Evolutionary conservation across 2,113 vertebrate genomes (phyloP).

Genomic region (Rhagologus leucostigma): DNA sequence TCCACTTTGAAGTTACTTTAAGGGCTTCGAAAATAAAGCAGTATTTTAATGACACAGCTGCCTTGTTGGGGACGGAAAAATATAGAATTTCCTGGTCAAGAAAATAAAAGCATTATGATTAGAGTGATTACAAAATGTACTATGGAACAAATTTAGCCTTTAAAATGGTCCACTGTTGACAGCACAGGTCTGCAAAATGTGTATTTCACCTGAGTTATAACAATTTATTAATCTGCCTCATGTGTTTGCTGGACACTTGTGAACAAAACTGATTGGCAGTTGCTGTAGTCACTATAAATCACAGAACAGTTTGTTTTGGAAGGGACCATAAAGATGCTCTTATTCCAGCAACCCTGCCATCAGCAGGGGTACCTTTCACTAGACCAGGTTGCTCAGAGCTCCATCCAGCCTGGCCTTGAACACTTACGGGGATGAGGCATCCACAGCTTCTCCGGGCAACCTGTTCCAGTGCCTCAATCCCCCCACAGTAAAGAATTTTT

Average conservation of each 20-base stretch:
- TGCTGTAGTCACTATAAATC: neutral
- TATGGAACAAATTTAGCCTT: neutral
- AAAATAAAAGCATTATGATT: neutral
- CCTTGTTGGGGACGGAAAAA: neutral
- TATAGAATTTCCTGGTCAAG: neutral
- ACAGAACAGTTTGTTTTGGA: neutral
- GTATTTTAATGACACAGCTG: constrained; percentile 1
- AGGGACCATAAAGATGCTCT: neutral
- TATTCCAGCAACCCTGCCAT: neutral
- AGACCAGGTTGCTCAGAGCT: neutral
- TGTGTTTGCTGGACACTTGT: neutral
- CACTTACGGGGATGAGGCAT: neutral
- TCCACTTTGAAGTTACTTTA: constrained; percentile 14
- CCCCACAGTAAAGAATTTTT: neutral
- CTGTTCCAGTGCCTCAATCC: neutral
- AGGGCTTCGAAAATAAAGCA: constrained; percentile 3
- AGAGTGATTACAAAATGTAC: neutral
- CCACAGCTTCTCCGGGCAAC: neutral
- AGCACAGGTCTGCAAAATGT: neutral
- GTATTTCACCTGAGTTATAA: neutral
- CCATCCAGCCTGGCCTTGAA: neutral
- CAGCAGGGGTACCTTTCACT: neutral
- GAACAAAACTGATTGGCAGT: neutral
- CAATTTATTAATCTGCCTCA: constrained; percentile 2
- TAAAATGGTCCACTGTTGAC: neutral